A percentile compares a stretch with the other conserved stretches of the same genome.
Conservation (phyloP, 2,888 invertebrate genomes). For the Hanleya hanleyi region DNA sequence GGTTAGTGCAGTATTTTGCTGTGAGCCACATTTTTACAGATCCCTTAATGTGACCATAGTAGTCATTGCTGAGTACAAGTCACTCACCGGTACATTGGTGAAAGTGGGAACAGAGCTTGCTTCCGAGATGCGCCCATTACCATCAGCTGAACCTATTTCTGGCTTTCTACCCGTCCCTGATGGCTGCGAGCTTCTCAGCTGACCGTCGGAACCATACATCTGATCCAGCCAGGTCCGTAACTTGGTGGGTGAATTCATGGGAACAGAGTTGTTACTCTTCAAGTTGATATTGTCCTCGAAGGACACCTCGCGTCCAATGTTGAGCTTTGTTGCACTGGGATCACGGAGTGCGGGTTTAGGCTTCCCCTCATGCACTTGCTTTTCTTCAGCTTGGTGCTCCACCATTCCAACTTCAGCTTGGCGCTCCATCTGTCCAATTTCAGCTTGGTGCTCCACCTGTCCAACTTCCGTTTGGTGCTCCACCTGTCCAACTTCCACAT, state of each 20-base stretch:
- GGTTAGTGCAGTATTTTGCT: no score
- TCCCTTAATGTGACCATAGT: not conserved
- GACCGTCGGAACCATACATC: not conserved
- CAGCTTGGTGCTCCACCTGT: no score
- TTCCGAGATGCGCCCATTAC: conserved; percentile 57
- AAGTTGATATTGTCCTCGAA: conserved; percentile 41
- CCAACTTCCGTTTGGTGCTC: no score
- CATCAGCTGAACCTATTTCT: conserved; percentile 56
- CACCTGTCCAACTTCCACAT: no score
- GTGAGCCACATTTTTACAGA: no score
- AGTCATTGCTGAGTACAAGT: not conserved
- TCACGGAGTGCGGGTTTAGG: conserved; percentile 32
- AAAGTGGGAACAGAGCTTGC: conserved; percentile 64
- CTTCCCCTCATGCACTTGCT: no score
- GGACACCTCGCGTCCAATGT: conserved; percentile 42
- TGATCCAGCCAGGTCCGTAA: not conserved
- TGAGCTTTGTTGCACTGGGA: not conserved
- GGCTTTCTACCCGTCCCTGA: conserved; percentile 27
- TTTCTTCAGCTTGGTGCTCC: no score
- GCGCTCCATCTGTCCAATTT: no score
- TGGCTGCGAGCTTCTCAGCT: not conserved
- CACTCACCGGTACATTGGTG: conserved; percentile 61
- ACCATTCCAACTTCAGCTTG: no score
- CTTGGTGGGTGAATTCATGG: not conserved
- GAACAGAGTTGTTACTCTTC: not conserved